These are phyloP conservation scores for Talpa occidentalis DNA, from an alignment of 2,113 vertebrate species.

Conservation along the genomic window DNA sequence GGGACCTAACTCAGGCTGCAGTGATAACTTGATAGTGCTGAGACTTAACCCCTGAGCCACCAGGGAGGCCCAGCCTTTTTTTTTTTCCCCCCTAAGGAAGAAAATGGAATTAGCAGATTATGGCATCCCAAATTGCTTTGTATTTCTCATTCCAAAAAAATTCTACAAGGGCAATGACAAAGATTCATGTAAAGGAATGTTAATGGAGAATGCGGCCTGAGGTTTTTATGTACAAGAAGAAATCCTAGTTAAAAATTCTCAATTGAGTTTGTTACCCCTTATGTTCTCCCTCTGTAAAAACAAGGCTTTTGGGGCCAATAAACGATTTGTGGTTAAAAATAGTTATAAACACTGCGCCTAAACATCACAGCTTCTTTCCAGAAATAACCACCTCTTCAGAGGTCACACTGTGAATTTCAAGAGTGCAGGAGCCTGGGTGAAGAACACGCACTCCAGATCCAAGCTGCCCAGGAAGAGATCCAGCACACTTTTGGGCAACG, in stretches of 20 bases:
- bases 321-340: neutral
- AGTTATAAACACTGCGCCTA: neutral
- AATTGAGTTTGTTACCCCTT: neutral
- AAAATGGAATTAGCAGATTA: neutral
- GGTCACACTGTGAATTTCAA: neutral
- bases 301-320: neutral
- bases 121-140: neutral
- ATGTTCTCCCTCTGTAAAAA: neutral
- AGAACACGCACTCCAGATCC: neutral
- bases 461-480: neutral
- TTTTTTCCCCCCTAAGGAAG: neutral
- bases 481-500: neutral
- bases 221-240: neutral
- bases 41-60: too few relatives aligned
- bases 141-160: neutral
- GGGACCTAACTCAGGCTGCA: too few relatives aligned
- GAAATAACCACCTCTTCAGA: neutral
- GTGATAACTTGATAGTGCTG: too few relatives aligned
- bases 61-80: too few relatives aligned
- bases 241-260: neutral
- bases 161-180: neutral
- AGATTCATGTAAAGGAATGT: neutral
- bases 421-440: rapidly evolving
- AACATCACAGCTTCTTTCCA: neutral
- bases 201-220: neutral